These are phyloP conservation scores for Neodon shergylaensis DNA, from an alignment of 2,113 vertebrate species.

Conservation along the genomic window DNA sequence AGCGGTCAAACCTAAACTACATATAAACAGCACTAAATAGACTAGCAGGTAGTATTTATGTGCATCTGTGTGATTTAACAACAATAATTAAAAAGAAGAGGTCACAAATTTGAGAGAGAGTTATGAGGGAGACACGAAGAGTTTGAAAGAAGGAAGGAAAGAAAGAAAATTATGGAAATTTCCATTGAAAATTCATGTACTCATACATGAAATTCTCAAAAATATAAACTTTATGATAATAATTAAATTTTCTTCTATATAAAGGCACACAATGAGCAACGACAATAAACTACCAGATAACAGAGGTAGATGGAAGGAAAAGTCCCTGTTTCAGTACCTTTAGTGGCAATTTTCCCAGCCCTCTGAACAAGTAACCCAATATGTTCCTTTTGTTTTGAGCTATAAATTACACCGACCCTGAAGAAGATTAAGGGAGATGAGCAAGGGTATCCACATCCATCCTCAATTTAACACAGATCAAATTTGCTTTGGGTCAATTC, in stretches of 20 bases:
- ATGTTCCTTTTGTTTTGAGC: not conserved
- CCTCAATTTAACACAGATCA: conserved; percentile 23
- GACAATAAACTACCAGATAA: not conserved
- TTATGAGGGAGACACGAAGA: not conserved
- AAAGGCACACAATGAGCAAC: not conserved
- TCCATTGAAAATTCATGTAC: not conserved
- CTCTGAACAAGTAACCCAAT: not conserved
- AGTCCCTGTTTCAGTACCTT: not conserved
- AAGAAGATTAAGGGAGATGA: not conserved
- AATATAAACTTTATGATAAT: not conserved
- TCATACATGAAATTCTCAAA: not conserved
- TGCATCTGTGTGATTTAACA: not conserved
- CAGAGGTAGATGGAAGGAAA: not conserved
- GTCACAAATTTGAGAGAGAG: not conserved
- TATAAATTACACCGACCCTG: not conserved
- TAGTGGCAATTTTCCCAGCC: not conserved
- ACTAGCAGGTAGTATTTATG: too few species aligned
- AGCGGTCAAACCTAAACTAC: not conserved
- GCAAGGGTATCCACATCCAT: not conserved
- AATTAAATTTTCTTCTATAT: not conserved
- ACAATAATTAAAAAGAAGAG: not conserved
- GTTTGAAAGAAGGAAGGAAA: not conserved
- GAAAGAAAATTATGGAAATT: not conserved
- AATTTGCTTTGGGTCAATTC: conserved; percentile 41
- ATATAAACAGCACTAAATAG: not conserved